Base-by-base conservation (phyloP, 2,888 invertebrate genomes). In the Druceiella hillmani region DNA sequence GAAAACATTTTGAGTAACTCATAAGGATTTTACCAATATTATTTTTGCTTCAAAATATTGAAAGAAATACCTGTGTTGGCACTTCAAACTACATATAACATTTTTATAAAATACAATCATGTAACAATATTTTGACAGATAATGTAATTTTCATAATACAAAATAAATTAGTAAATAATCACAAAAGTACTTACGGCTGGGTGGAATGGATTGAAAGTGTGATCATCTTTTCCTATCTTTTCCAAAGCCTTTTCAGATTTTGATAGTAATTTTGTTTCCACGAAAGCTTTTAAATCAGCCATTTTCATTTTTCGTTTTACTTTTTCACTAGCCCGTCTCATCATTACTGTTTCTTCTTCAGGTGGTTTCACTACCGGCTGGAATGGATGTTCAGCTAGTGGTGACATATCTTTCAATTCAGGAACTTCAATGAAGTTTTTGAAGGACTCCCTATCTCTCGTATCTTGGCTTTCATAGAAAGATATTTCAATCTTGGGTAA, bases 401-500 rank as follows among this genome's bases (percentile, higher is more conserved):
- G 66, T 1, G 84, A 74, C 24, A 77, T 73, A 49, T 84, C 83
- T 55, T 78, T 80, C 1, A 71, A 67, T 51, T 87, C 87, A 0
- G 87, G 87, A 3, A 86, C 75, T 58, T 88, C 88, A 41, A 85
- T 84, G 40, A 83, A 83, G 53, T 86, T 87, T 57, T 85, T 86
- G 3, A 75, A 50, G 1, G 77, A 76, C 36, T 81, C 81, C 11
- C 72, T 70, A 45, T 79, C 80, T 52, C 78, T 81, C 13, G 72
- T 68, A 40, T 83, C 86, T 0, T 82, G 82, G 50, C 83, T 86
- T 59, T 87, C 87, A 56, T 87, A 88, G 16, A 88, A 68, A 0
- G 91, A 90, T 1, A 91, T 83, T 62, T 91, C 89, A 41, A 92
- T 91, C 68, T 92, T 91, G 2, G 92, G 91, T 57, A 91, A 90